phyloP scores from a whole-genome alignment of 35 echinoderm and acorn worm genomes.

The Lytechinus pictus region DNA sequence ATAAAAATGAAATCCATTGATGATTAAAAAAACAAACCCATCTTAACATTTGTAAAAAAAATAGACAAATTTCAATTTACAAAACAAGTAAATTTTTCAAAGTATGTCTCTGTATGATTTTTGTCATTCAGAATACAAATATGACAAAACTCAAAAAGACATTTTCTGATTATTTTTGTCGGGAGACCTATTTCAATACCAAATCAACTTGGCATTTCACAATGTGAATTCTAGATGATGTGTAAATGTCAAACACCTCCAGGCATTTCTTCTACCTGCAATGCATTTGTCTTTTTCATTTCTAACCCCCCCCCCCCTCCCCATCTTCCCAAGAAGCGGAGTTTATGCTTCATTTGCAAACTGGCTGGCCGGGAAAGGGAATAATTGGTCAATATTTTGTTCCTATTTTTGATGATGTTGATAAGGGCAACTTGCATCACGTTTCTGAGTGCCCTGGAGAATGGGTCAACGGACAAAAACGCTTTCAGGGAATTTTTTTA shows the following conservation, averaged over 20 bases:
- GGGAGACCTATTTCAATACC: not conserved
- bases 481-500: not conserved
- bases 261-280: not conserved
- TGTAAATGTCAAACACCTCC: not conserved
- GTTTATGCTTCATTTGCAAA: not conserved
- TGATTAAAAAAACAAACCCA: not conserved
- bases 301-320: no score
- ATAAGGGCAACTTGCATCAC: not conserved
- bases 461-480: not conserved
- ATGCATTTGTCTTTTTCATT: not conserved
- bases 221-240: not conserved
- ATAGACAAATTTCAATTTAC: not conserved
- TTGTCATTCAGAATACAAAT: not conserved
- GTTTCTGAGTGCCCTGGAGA: not conserved
- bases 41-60: not conserved
- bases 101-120: not conserved
- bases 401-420: not conserved
- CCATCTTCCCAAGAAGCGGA: not conserved
- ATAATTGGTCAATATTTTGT: not conserved
- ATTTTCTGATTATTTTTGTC: slow-evolving; percentile 6
- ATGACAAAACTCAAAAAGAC: not conserved
- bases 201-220: slow-evolving; percentile 21
- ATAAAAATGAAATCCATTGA: no score
- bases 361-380: not conserved
- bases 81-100: not conserved